These are phyloP conservation scores for Mola mola DNA, from an alignment of 2,113 vertebrate species.

Conservation along the genomic window DNA sequence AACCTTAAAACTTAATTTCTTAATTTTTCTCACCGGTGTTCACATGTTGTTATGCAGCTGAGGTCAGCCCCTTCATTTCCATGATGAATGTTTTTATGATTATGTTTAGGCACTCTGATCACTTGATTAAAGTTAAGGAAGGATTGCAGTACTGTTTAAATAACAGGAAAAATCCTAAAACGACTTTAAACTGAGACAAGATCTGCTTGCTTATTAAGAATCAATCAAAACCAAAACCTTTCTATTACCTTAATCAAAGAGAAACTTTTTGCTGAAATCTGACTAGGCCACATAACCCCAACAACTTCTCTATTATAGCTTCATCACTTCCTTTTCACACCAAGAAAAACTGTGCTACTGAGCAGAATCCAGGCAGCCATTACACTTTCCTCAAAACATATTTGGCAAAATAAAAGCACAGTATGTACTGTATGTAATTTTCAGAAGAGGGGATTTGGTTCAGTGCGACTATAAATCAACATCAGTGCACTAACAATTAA, in stretches of 20 bases:
- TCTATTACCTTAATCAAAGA: constrained; percentile 15
- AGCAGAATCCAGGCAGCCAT: too few relatives aligned
- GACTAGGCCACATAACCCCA: too few relatives aligned
- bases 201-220: constrained; percentile 12
- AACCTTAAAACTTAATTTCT: too few relatives aligned
- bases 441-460: too few relatives aligned
- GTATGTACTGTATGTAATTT: too few relatives aligned
- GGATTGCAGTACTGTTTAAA: constrained; percentile 21
- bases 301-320: too few relatives aligned
- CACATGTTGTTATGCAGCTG: constrained; percentile 32
- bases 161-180: constrained; percentile 9
- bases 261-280: constrained; percentile 6
- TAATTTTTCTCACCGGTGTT: constrained; percentile 18
- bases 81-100: constrained; percentile 35
- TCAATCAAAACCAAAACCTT: constrained; percentile 15
- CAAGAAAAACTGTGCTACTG: too few relatives aligned
- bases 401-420: neutral
- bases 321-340: too few relatives aligned
- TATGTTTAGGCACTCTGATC: constrained; percentile 14
- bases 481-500: too few relatives aligned
- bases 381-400: too few relatives aligned
- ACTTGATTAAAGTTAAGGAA: constrained; percentile 17
- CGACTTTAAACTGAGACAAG: neutral
- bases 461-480: too few relatives aligned
- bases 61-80: constrained; percentile 34